These are phyloP conservation scores for Agrochola lychnidis DNA, from an alignment of 2,888 invertebrate genomes.

Conservation along the genomic window DNA sequence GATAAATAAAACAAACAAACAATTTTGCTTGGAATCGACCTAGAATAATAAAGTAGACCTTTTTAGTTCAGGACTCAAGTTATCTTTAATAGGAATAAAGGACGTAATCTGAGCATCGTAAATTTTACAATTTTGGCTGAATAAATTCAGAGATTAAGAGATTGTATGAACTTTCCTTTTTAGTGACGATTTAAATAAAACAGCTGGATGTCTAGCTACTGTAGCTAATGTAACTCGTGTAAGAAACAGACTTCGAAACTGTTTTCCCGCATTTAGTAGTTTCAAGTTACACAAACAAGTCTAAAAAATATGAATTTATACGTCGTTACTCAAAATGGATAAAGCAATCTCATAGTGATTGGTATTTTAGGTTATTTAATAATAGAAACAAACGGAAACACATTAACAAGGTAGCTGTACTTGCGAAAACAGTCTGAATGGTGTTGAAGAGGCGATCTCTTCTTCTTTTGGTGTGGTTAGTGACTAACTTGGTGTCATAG, in stretches of 20 bases:
- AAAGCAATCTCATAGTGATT: background rate
- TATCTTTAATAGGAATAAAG: constrained; percentile 44
- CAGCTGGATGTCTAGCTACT: background rate
- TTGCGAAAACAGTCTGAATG: background rate
- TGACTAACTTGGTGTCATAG: too few species aligned
- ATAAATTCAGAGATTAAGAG: constrained; percentile 38
- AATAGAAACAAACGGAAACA: background rate
- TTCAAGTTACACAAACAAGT: background rate
- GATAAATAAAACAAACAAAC: constrained; percentile 45
- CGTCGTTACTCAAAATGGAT: background rate
- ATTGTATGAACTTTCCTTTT: constrained; percentile 25
- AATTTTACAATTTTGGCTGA: constrained; percentile 33
- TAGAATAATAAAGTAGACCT: constrained; percentile 38
- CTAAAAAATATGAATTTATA: background rate
- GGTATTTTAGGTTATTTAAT: background rate
- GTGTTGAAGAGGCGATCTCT: background rate
- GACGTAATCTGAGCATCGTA: constrained; percentile 39
- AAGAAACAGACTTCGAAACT: background rate
- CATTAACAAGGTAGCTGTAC: background rate
- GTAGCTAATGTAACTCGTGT: background rate
- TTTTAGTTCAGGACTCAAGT: constrained; percentile 37
- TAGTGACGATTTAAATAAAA: constrained; percentile 12
- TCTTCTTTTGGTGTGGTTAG: too few species aligned
- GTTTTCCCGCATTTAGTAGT: too few species aligned
- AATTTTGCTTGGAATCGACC: constrained; percentile 18